Percentiles rank a stretch among this genome's conserved stretches.
Evolutionary conservation across 2,113 vertebrate species (phyloP).

Genomic region (Harpagus bidentatus): DNA sequence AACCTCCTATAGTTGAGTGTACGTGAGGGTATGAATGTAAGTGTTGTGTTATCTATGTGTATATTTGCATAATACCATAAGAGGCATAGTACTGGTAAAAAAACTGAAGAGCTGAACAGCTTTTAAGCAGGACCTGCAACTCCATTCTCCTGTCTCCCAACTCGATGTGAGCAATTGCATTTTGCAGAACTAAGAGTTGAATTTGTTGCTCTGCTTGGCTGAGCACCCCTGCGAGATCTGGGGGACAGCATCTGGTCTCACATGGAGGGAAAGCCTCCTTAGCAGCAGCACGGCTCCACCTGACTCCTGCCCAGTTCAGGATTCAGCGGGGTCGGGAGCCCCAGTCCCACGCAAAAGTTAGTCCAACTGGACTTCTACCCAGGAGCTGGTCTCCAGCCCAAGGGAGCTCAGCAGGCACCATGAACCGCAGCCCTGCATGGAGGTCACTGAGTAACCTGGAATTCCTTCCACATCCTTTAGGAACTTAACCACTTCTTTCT

Average conservation of each 20-base stretch:
- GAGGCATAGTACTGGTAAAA: neutral
- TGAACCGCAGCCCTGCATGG: neutral
- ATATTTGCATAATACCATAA: neutral
- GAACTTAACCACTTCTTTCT: neutral
- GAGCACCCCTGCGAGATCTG: neutral
- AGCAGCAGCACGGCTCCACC: neutral
- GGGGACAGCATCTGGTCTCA: neutral
- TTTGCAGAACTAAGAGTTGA: neutral
- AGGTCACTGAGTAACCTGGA: neutral
- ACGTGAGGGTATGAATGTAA: neutral
- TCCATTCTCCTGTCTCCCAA: neutral
- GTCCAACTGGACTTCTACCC: neutral
- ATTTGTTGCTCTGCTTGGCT: neutral
- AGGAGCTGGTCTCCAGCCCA: neutral
- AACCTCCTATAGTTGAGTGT: neutral
- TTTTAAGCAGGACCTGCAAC: neutral
- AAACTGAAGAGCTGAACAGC: neutral
- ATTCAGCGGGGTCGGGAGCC: accelerated
- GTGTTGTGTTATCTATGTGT: neutral
- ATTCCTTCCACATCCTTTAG: neutral
- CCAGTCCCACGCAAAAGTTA: neutral
- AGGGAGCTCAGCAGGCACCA: neutral
- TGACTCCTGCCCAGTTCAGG: neutral
- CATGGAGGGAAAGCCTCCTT: neutral
- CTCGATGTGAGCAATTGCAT: neutral